Percentiles rank a stretch among this genome's conserved stretches.
These are phyloP conservation scores for Artibeus jamaicensis DNA, from an alignment of 2,797 vertebrate genomes.

Conservation along the genomic window DNA sequence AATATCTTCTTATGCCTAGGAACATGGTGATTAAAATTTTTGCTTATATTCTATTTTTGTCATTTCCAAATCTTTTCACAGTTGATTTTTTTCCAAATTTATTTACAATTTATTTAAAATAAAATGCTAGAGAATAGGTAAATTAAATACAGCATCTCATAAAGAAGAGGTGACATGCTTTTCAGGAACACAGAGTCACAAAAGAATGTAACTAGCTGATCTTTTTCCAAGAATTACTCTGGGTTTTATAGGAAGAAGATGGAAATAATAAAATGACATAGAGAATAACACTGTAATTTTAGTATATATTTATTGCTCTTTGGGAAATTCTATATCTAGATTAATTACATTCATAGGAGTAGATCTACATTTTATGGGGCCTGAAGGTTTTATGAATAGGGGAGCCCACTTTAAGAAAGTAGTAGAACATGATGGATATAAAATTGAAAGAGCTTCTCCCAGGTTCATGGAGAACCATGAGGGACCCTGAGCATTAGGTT, in stretches of 20 bases:
- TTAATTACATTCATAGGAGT: not conserved
- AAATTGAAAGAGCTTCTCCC: not conserved
- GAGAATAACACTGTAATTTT: not conserved
- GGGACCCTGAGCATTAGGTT: not conserved
- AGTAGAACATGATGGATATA: not conserved
- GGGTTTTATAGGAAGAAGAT: not conserved
- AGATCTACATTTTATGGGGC: not conserved
- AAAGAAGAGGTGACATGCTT: not conserved
- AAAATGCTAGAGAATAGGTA: not conserved
- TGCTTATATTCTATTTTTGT: not conserved
- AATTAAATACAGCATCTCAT: not conserved
- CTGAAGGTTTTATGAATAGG: not conserved
- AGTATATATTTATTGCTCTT: not conserved
- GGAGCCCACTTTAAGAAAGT: not conserved
- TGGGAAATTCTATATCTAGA: not conserved
- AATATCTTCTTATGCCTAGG: not conserved
- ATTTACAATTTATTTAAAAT: not conserved
- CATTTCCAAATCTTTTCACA: not conserved
- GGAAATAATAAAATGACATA: not conserved
- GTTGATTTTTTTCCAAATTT: not conserved
- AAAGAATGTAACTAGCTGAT: not conserved
- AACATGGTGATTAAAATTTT: not conserved
- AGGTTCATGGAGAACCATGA: not conserved
- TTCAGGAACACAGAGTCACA: not conserved
- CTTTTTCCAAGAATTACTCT: not conserved